Base-by-base conservation (phyloP, 2,797 vertebrate species). In the Pelodytes ibericus region DNA sequence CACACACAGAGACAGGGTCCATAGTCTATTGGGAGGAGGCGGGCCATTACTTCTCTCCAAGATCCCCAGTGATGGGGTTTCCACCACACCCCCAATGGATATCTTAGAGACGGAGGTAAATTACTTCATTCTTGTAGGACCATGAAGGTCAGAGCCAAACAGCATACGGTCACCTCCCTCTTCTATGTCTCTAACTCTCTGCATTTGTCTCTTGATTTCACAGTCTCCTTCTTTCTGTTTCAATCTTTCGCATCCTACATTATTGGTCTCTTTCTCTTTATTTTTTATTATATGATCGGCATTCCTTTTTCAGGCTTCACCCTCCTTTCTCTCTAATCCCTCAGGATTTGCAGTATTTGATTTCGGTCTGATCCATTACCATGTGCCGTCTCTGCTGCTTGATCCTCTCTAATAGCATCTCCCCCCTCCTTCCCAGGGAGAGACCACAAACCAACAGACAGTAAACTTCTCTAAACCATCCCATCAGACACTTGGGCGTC, bases 301-400 rank as follows among this genome's bases (percentile, higher is more conserved):
- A 13, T 13, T 13, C 36, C 11, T 8, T 18, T 4, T 24, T 47
- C 39, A 22, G 9, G 16, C 26, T 15, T 11, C 20, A 0, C 41
- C 49, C 59, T 7, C 22, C 4, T 7, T 7, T 24, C 22, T 31
- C 13, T 10, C 5, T 18, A 16, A 6, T 51, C 53, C 73, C 62
- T 16, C 9, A 20, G 29, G 73, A 53, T 22, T 31, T 15, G 3
- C 6, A 60, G 53, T 68, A 68, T 75, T 74, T 33, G 63, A 63
- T 74, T 74, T 67, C 72, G 11, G 15, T 26, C 25, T 3, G 39
- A 75, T 75, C 51, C 56, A 61, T 68, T 75, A 68, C 47, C 3
- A 67, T 59, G 27, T 63, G 59, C 41, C 59, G 20, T 58, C 18
- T 27, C 15, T 26, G 11, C 41, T 49, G 10, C 53, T 66, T 20